phyloP scores from a whole-genome alignment of 2,797 vertebrate species.

The Lepilemur ruficaudatus region DNA sequence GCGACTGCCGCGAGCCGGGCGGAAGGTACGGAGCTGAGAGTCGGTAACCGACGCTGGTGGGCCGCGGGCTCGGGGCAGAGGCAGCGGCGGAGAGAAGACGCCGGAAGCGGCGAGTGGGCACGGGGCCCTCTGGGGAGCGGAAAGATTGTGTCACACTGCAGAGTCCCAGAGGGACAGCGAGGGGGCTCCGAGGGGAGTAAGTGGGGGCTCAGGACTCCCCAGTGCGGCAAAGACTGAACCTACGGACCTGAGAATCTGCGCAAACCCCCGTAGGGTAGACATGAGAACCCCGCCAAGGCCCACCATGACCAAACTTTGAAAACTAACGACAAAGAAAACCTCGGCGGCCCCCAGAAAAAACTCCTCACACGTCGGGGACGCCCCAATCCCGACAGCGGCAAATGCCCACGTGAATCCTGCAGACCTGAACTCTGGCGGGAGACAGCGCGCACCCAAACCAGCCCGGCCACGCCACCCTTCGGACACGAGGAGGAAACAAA shows the following conservation, averaged over 20 bases:
- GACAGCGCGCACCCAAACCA: too few relatives aligned
- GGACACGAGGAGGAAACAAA: too few relatives aligned
- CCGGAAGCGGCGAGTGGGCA: too few relatives aligned
- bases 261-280: not conserved
- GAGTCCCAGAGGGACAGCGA: too few relatives aligned
- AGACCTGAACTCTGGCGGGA: too few relatives aligned
- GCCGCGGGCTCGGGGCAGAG: too few relatives aligned
- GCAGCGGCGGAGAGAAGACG: too few relatives aligned
- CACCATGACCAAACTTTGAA: not conserved
- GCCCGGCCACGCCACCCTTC: too few relatives aligned
- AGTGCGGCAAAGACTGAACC: not conserved
- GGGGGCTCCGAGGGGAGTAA: not conserved
- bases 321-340: not conserved
- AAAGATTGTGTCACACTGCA: too few relatives aligned
- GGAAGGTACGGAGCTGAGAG: not conserved
- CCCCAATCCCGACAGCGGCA: rapidly evolving
- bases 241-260: not conserved
- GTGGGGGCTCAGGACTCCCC: not conserved
- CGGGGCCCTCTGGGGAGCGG: too few relatives aligned
- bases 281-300: not conserved
- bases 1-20: not conserved
- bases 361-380: too few relatives aligned
- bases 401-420: too few relatives aligned
- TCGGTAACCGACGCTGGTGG: not conserved
- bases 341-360: not conserved